A percentile compares a stretch with the other conserved stretches of the same genome.
Conservation (phyloP, 2,113 vertebrate genomes). For the Crypturellus undulatus region DNA sequence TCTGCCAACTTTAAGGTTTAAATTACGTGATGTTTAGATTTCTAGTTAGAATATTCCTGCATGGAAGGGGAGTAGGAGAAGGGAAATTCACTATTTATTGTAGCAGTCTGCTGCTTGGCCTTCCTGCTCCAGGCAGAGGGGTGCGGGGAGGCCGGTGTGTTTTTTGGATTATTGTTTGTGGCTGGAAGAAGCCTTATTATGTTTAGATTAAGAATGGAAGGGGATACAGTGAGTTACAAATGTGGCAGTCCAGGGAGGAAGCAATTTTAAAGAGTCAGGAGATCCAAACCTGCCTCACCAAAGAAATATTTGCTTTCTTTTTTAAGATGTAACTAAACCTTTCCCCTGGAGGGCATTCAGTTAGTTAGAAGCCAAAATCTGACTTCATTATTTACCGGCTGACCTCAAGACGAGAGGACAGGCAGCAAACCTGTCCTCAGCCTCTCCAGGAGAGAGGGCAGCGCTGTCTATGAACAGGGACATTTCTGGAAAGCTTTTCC, state of each 20-base stretch:
- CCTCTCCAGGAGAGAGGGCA: neutral
- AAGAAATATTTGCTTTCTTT: constrained; percentile 58
- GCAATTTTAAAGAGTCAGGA: constrained; percentile 48
- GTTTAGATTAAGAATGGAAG: constrained; percentile 54
- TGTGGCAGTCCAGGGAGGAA: constrained; percentile 44
- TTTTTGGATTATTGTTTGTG: constrained; percentile 29
- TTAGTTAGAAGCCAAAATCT: constrained; percentile 28
- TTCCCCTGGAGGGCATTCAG: neutral
- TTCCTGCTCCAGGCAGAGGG: neutral
- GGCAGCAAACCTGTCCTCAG: neutral
- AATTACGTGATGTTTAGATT: neutral
- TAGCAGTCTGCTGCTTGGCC: neutral
- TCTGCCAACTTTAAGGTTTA: neutral
- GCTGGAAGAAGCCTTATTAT: constrained; percentile 4
- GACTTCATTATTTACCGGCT: constrained; percentile 6
- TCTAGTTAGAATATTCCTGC: neutral
- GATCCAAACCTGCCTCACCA: constrained; percentile 50
- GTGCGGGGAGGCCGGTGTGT: neutral
- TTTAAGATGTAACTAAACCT: constrained; percentile 47
- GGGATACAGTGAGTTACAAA: constrained; percentile 60
- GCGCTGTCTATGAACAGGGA: fast-evolving
- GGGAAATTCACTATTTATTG: neutral
- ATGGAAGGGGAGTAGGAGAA: fast-evolving
- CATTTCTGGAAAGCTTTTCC: neutral
- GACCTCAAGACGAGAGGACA: neutral